These are phyloP conservation scores for Triplophysa dalaica DNA, from an alignment of 2,113 vertebrate species.

Conservation along the genomic window DNA sequence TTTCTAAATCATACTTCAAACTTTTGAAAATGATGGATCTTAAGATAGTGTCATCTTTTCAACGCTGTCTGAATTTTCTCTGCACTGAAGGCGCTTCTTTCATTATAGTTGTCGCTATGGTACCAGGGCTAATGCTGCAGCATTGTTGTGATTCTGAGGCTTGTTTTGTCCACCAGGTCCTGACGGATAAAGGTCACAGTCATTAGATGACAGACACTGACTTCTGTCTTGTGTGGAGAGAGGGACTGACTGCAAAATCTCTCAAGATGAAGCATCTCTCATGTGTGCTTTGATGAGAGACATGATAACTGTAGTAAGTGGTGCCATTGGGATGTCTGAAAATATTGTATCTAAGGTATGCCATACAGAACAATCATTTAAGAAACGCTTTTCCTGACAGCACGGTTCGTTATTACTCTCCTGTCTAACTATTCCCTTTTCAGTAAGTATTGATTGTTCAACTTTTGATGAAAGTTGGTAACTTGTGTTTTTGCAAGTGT, in stretches of 20 bases:
- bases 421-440: no score
- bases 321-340: not conserved
- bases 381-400: no score
- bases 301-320: not conserved
- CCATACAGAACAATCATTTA: not conserved
- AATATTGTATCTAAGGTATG: not conserved
- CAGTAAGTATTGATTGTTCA: no score
- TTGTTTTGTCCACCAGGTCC: slow-evolving; percentile 28
- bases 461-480: not conserved
- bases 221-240: slow-evolving; percentile 22
- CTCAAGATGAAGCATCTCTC: slow-evolving; percentile 13
- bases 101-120: slow-evolving; percentile 18
- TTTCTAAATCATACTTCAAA: not conserved
- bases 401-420: no score
- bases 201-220: slow-evolving; percentile 30
- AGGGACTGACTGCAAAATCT: not conserved
- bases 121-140: slow-evolving; percentile 12
- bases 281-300: slow-evolving; percentile 4
- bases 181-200: slow-evolving; percentile 45
- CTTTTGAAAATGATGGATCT: slow-evolving; percentile 24
- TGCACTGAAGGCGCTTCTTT: slow-evolving; percentile 30
- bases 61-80: not conserved
- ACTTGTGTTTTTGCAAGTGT: not conserved
- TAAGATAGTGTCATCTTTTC: slow-evolving; percentile 8
- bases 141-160: slow-evolving; percentile 21